Conservation (phyloP, 2,888 invertebrate species). For the Chrysodeixis includens region DNA sequence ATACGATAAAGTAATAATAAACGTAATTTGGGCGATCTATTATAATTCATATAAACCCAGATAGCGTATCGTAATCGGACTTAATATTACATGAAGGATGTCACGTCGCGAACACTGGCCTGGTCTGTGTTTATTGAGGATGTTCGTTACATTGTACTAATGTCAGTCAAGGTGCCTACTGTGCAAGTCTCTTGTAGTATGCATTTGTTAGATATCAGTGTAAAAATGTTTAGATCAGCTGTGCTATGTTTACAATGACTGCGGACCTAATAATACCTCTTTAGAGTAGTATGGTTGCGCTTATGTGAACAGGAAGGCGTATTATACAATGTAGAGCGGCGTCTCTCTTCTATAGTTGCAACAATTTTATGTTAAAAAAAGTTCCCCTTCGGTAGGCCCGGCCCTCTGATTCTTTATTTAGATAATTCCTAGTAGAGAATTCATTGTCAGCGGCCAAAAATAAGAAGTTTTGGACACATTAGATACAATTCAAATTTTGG, state of each 20-base stretch:
- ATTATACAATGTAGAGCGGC: too few species aligned
- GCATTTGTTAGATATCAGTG: constrained; percentile 7
- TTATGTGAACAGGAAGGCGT: too few species aligned
- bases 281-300: too few species aligned
- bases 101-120: constrained; percentile 27
- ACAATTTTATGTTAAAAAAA: too few species aligned
- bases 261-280: too few species aligned
- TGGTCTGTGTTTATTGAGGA: constrained; percentile 48
- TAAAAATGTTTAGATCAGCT: constrained; percentile 2
- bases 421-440: too few species aligned
- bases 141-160: constrained; percentile 15
- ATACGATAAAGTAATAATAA: background rate
- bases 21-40: constrained; percentile 20
- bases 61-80: constrained; percentile 46
- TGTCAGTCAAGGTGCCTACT: constrained; percentile 13
- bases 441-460: too few species aligned
- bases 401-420: too few species aligned
- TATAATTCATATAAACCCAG: constrained; percentile 32
- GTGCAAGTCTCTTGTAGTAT: background rate
- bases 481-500: too few species aligned
- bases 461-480: too few species aligned
- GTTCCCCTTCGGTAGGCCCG: too few species aligned
- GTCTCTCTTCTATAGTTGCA: too few species aligned
- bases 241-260: background rate
- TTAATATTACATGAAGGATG: constrained; percentile 35